Base-by-base conservation (phyloP, 2,888 invertebrate species). In the Agriopis aurantiaria region DNA sequence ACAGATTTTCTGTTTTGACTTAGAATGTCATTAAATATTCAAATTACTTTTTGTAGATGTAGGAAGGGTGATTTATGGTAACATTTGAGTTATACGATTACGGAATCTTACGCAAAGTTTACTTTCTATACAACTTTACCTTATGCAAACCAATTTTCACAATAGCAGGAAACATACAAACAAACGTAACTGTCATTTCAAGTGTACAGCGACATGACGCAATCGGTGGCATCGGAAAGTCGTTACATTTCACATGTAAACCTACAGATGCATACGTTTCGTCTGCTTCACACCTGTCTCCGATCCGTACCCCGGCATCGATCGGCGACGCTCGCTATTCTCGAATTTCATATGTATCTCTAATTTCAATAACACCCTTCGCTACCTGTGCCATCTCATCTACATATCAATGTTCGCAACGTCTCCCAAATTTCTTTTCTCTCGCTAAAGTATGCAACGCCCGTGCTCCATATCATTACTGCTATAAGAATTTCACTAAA, bases 391-490 rank as follows among this genome's bases (percentile, higher is more conserved):
- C 88, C 88, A 88, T 91, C 91, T 89, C 91, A 93, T 93, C 90
- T 93, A 88, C 93, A 93, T 93, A 91, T 93, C 93, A 93, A 93
- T 92, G 88, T 91, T 88, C 88, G 87, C 84, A 85, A 85, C 87
- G 89, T 89, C 89, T 90, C 85, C 84, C 85, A 91, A 91, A 91
- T 91, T 90, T 90, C 91, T 90, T 92, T 91, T 91, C 90, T 90
- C 87, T 87, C 82, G 88, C 86, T 90, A 88, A 91, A 91, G 88
- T 91, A 92, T 91, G 91, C 91, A 91, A 88, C 88, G 88, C 91
- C 90, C 93, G 92, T 93, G 92, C 91, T 89, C 90, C 91, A 90
- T 92, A 90, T 92, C 91, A 93, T 93, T 93, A 92, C 90, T 82
- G 83, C 82, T 84, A 84, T 86, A 87, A 86, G 89, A 90, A 88